A percentile compares a stretch with the other conserved stretches of the same genome.
Conservation (phyloP, 2,113 vertebrate species). For the Chrysemys picta region DNA sequence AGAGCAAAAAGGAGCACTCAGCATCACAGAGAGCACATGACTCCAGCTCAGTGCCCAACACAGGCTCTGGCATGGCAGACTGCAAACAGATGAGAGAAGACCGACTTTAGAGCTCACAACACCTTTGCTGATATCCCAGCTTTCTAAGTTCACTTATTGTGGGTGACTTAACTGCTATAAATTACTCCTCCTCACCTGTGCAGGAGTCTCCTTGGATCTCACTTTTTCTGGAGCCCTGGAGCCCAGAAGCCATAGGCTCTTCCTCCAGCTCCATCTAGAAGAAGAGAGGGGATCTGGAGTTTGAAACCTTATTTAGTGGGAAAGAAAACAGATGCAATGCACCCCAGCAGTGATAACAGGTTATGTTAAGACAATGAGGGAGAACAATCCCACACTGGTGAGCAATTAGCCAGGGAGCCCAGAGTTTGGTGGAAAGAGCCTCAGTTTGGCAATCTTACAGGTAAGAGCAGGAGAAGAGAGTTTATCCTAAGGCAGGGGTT, state of each 20-base stretch:
- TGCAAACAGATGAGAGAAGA: background rate
- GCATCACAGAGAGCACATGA: rapidly evolving
- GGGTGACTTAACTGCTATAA: rapidly evolving
- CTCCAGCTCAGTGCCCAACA: background rate
- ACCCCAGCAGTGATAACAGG: rapidly evolving
- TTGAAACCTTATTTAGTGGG: rapidly evolving
- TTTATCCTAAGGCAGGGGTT: too few species aligned
- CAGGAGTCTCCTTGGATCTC: background rate
- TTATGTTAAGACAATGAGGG: background rate
- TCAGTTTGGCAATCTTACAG: rapidly evolving
- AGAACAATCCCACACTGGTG: rapidly evolving
- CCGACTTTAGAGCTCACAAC: too few species aligned
- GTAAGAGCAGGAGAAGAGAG: background rate
- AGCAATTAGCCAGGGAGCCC: rapidly evolving
- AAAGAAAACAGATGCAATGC: rapidly evolving
- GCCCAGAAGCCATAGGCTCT: rapidly evolving
- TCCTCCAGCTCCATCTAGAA: background rate
- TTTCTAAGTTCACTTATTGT: background rate
- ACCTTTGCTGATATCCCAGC: rapidly evolving
- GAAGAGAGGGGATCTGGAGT: rapidly evolving
- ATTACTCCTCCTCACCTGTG: constrained; percentile 26
- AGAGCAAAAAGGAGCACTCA: background rate
- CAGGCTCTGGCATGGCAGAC: background rate
- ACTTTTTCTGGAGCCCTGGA: background rate
- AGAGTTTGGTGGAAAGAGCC: rapidly evolving